These are phyloP conservation scores for Miniopterus natalensis DNA, from an alignment of 2,113 vertebrate genomes.

Conservation along the genomic window DNA sequence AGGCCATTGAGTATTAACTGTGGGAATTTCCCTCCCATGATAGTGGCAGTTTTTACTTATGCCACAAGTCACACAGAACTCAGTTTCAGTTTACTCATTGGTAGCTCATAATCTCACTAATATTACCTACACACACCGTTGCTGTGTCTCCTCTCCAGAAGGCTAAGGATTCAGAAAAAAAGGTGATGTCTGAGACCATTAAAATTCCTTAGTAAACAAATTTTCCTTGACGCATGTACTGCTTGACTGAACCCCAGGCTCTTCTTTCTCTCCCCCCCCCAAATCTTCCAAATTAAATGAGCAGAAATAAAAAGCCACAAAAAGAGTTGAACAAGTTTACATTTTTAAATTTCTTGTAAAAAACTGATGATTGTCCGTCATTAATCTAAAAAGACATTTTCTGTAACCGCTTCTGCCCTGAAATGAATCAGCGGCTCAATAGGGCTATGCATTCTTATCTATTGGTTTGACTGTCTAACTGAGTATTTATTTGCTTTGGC, in stretches of 20 bases:
- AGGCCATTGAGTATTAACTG: background rate
- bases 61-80: background rate
- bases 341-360: conserved; percentile 69
- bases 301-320: background rate
- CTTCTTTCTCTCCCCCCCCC: background rate
- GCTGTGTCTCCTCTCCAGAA: background rate
- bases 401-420: conserved; percentile 53
- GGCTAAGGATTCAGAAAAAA: background rate
- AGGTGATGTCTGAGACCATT: background rate
- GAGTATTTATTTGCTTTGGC: conserved; percentile 49
- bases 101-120: background rate
- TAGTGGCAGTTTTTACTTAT: conserved; percentile 3
- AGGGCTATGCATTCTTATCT: conserved; percentile 11
- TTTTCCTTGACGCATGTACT: background rate
- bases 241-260: background rate
- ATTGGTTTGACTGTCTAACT: conserved; percentile 4
- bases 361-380: conserved; percentile 4
- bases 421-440: background rate
- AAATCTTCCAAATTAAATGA: conserved; percentile 41
- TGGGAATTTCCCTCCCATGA: background rate
- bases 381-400: conserved; percentile 72
- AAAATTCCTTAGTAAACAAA: conserved; percentile 28
- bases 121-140: background rate
- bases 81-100: conserved; percentile 7
- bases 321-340: background rate